Percentiles rank a stretch among this genome's conserved stretches.
Conservation (phyloP, 2,888 invertebrate species). For the Scelioninae gen. 1 region DNA sequence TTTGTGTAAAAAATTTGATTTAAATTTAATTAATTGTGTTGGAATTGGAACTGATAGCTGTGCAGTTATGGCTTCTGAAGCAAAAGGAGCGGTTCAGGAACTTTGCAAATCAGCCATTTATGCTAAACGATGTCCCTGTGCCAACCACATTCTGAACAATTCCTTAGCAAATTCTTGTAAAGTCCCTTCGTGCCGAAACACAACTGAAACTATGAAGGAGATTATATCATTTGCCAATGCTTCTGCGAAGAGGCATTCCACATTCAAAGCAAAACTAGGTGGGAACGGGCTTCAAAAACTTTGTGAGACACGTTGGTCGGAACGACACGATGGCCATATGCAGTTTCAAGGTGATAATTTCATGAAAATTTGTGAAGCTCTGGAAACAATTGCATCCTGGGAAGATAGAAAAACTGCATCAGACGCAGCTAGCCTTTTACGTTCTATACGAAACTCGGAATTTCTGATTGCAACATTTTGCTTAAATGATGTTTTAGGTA, state of each 20-base stretch:
- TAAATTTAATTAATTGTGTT: conserved; percentile 72
- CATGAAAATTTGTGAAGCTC: conserved; percentile 10
- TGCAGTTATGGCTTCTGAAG: conserved; percentile 69
- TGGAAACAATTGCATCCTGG: not conserved
- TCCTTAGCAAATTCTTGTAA: not conserved
- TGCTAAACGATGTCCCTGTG: not conserved
- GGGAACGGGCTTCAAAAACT: not conserved
- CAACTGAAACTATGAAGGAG: not conserved
- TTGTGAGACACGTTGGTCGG: no score
- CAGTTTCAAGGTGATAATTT: conserved; percentile 24
- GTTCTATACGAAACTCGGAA: no score
- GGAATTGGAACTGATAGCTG: conserved; percentile 76
- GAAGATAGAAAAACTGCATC: not conserved
- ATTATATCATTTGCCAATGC: conserved; percentile 24
- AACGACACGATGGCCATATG: not conserved
- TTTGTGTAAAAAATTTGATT: conserved; percentile 69
- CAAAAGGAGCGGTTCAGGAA: no score
- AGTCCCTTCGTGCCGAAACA: not conserved
- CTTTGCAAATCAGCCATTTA: not conserved
- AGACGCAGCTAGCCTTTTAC: not conserved
- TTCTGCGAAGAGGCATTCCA: conserved; percentile 4
- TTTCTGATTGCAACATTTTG: conserved; percentile 27
- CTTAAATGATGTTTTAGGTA: conserved; percentile 42
- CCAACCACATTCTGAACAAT: not conserved
- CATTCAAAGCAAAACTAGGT: no score